These are phyloP conservation scores for Corythaeola cristata DNA, from an alignment of 2,113 vertebrate species.

Conservation along the genomic window DNA sequence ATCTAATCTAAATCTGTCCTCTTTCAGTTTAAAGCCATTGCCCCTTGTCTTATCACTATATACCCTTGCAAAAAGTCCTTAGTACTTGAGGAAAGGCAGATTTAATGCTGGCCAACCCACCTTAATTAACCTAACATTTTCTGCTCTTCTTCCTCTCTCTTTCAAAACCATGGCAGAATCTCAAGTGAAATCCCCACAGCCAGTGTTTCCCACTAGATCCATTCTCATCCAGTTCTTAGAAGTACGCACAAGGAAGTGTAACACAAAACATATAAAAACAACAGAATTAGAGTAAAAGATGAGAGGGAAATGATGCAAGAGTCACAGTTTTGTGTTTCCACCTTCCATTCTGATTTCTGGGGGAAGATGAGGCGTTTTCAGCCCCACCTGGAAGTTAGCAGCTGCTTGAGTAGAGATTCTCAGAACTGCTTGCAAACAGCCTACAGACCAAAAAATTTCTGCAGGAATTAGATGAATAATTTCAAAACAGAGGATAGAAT, in stretches of 20 bases:
- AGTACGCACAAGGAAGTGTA: background rate
- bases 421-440: background rate
- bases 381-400: background rate
- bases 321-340: background rate
- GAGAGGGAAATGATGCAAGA: background rate
- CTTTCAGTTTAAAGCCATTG: no score
- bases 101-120: background rate
- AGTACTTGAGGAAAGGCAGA: background rate
- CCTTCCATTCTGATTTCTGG: background rate
- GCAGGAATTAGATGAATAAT: conserved; percentile 41
- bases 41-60: no score
- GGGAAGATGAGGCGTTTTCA: background rate
- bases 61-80: background rate
- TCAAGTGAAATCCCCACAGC: background rate
- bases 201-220: background rate
- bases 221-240: background rate
- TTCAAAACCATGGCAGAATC: background rate
- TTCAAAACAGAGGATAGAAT: conserved; percentile 48
- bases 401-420: background rate
- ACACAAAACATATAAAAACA: background rate
- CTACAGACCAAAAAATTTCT: background rate
- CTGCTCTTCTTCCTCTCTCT: background rate
- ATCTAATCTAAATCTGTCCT: no score
- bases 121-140: background rate
- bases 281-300: background rate